Conservation (phyloP, 2,888 invertebrate species). For the Plagodis pulveraria region DNA sequence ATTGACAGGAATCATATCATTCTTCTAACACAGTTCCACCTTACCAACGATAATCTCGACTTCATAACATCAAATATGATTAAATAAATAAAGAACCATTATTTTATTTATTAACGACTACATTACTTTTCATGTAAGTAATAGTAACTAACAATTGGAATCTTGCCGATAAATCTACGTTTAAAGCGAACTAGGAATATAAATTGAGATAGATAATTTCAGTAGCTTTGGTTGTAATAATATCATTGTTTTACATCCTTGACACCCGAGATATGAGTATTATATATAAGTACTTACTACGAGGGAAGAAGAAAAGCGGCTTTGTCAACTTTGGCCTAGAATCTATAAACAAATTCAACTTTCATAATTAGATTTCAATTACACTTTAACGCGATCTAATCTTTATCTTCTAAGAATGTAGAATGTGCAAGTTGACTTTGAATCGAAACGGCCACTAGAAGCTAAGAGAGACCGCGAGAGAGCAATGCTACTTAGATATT, state of each 20-base stretch:
- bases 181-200: slow-evolving; percentile 84
- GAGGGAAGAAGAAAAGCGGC: slow-evolving; percentile 49
- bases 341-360: slow-evolving; percentile 22
- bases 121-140: slow-evolving; percentile 69
- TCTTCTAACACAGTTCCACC: slow-evolving; percentile 79
- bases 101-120: slow-evolving; percentile 59
- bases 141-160: slow-evolving; percentile 80
- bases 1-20: slow-evolving; percentile 61
- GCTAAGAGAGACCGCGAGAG: slow-evolving; percentile 50
- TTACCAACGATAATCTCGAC: slow-evolving; percentile 73
- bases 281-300: slow-evolving; percentile 55
- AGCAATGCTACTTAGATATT: slow-evolving; percentile 61
- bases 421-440: slow-evolving; percentile 15
- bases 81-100: slow-evolving; percentile 57
- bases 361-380: background rate
- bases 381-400: too few relatives aligned
- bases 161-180: slow-evolving; percentile 80
- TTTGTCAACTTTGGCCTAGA: slow-evolving; percentile 48
- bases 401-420: too few relatives aligned
- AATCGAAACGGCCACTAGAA: slow-evolving; percentile 21
- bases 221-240: slow-evolving; percentile 81
- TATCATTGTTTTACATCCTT: slow-evolving; percentile 61
- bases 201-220: slow-evolving; percentile 82
- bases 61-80: slow-evolving; percentile 53
- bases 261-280: slow-evolving; percentile 62